Percentiles rank a stretch among this genome's conserved stretches.
Conservation (phyloP, 23 tunicate genomes). For the Corella eumyota region DNA sequence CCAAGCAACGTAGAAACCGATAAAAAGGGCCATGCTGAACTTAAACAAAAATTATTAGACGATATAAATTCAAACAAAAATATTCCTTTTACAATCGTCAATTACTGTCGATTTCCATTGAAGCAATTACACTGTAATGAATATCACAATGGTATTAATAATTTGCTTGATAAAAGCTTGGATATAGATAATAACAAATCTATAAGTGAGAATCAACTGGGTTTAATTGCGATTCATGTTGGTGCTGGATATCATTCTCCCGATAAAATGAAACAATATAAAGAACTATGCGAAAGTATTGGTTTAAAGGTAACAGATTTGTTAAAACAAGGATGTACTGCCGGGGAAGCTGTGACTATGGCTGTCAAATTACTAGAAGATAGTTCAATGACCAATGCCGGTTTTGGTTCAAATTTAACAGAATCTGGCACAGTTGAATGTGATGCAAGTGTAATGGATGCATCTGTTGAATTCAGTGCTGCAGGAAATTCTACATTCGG, state of each 20-base stretch:
- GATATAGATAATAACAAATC: too few species aligned
- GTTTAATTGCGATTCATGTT: too few species aligned
- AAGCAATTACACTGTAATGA: too few species aligned
- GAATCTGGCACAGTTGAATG: constrained; percentile 72
- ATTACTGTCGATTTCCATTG: too few species aligned
- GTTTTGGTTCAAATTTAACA: constrained; percentile 77
- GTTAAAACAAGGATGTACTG: constrained; percentile 46
- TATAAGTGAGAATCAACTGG: too few species aligned
- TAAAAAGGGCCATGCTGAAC: too few species aligned
- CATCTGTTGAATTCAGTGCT: constrained; percentile 6
- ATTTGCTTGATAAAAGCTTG: too few species aligned
- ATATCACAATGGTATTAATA: too few species aligned
- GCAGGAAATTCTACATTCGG: constrained; percentile 36
- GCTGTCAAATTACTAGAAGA: constrained; percentile 71
- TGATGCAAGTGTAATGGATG: constrained; percentile 91
- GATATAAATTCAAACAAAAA: too few species aligned
- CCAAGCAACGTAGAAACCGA: too few species aligned
- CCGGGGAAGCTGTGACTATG: constrained; percentile 68
- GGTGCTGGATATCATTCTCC: constrained; percentile 86
- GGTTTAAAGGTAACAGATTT: constrained; percentile 15
- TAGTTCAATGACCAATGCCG: constrained; percentile 76
- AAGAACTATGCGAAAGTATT: constrained; percentile 33
- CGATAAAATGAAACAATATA: constrained; percentile 58
- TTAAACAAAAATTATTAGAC: too few species aligned
- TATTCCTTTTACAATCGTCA: too few species aligned